Evolutionary conservation across 2,113 vertebrate genomes (phyloP).

Genomic region (Oncorhynchus masou): DNA sequence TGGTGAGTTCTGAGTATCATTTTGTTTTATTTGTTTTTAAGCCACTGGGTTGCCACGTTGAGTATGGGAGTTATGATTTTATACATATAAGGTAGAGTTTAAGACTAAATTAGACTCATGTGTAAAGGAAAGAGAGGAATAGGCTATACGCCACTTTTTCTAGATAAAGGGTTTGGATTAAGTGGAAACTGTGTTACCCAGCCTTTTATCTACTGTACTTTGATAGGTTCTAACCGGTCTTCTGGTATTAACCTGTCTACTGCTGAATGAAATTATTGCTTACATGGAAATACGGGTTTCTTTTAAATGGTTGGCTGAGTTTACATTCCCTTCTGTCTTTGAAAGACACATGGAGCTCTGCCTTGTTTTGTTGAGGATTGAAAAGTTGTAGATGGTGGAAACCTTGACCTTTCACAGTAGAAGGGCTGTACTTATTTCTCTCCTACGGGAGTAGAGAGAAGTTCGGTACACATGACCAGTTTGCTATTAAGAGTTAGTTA

Average conservation of each 20-base stretch:
- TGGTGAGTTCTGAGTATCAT: neutral
- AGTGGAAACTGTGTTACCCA: neutral
- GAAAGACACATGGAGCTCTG: neutral
- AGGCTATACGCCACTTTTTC: neutral
- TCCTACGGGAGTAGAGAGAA: neutral
- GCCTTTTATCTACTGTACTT: neutral
- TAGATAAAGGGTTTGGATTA: neutral
- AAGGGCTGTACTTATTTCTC: neutral
- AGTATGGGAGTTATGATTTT: conserved; percentile 13
- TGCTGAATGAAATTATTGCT: neutral
- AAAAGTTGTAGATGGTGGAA: neutral
- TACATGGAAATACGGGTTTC: neutral
- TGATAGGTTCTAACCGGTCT: neutral
- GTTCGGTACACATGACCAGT: conserved; percentile 20
- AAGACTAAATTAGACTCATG: neutral
- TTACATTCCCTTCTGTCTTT: neutral
- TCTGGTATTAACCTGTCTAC: neutral
- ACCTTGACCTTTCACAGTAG: neutral
- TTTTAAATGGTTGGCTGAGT: neutral
- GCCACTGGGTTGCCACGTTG: conserved; percentile 30
- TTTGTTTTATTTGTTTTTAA: neutral
- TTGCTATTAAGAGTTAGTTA: conserved; percentile 31
- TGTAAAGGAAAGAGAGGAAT: neutral
- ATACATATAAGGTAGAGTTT: neutral
- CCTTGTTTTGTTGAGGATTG: neutral